Conservation (phyloP, 2,113 vertebrate genomes). For the Gymnorhina tibicen region DNA sequence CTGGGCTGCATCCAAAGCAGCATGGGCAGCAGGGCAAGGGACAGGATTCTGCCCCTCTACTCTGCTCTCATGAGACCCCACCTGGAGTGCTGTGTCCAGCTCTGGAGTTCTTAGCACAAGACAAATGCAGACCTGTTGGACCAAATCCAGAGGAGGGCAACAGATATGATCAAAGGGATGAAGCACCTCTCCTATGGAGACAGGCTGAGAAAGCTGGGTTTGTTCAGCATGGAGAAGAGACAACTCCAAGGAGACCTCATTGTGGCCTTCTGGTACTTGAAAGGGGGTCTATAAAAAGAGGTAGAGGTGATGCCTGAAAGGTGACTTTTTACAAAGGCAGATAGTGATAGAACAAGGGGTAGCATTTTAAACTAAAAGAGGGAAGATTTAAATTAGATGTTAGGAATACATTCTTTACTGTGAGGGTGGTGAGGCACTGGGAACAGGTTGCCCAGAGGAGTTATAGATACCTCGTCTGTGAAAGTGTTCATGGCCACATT, state of each 20-base stretch:
- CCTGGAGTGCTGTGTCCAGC: neutral
- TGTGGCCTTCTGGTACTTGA: neutral
- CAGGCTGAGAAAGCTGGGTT: neutral
- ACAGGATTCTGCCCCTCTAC: accelerated
- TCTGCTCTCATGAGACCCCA: neutral
- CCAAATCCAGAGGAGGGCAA: neutral
- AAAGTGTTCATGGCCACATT: neutral
- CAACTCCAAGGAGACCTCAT: neutral
- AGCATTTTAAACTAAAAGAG: neutral
- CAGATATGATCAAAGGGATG: neutral
- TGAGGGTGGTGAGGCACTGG: neutral
- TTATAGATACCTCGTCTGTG: neutral
- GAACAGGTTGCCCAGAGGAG: neutral
- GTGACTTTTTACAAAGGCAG: neutral
- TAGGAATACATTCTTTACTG: neutral
- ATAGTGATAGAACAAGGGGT: neutral
- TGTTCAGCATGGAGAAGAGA: neutral
- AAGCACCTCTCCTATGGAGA: neutral
- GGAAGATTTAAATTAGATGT: neutral
- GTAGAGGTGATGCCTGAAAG: neutral
- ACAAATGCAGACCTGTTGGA: neutral
- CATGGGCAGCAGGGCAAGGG: neutral
- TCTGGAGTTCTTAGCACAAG: neutral
- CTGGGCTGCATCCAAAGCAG: neutral
- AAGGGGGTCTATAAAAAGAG: neutral